Base-by-base conservation (phyloP, 2,113 vertebrate genomes). In the Oreochromis spilurus region DNA sequence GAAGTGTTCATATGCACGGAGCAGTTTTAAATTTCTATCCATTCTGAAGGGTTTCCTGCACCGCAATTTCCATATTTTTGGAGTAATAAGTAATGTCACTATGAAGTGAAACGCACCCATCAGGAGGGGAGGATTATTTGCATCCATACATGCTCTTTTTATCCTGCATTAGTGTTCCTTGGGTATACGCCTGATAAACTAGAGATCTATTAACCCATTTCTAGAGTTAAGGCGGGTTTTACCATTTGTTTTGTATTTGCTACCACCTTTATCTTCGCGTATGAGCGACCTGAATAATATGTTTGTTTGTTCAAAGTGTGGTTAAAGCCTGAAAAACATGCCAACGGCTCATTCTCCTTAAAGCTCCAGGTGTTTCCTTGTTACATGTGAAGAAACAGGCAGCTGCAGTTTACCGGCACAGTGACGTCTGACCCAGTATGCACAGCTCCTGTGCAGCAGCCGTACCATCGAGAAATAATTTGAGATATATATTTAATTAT, bases 301-400 rank as follows among this genome's bases (percentile, higher is more conserved):
- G 13, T 38, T 31, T 83, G n/a, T 67, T 77, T 52, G 9, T 75
- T 75, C 43, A 75, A 75, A 50, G 34, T 89, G 83, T 53, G 84
- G 81, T 89, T 82, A 24, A 72, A 43, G 2, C 12, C 45, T 87
- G 7, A 67, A 58, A 17, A 53, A 87, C 57, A 89, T 31, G 38
- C 9, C 53, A 89, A 94, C 91, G 77, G 91, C 81, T 95, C 10
- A 72, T 77, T 67, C 50, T 43, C 54, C 80, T 75, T 7, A 40
- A 36, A 55, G 84, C 80, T 79, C 82, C 95, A 96, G 95, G 94
- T 95, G 95, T 89, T 95, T 95, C 93, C 95, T 88, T 52, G 2
- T 88, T 19, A 3, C 31, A 43, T n/a, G 3, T 57, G 13, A 83
- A 53, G 36, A 34, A 36, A 54, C 48, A 24, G 19, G 34, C 81